Evolutionary conservation across 1,140 invertebrate genomes (phyloP), one percentile per base, ranked within the genome.

Genomic region (Asobara japonica): DNA sequence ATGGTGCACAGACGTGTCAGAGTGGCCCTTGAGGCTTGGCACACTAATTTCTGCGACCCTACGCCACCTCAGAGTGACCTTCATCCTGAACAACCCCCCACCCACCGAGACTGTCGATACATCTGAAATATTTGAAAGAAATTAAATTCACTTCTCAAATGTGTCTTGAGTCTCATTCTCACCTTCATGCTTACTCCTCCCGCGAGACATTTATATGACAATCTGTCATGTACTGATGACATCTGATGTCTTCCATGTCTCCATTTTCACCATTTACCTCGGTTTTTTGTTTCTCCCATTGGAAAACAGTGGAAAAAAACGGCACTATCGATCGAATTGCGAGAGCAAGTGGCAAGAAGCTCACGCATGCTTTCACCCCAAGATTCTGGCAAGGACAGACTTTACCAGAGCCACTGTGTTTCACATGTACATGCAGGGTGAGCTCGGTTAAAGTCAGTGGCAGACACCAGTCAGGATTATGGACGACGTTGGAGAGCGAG

Each of bases 401-500:
- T 62, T 38, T 65, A 64, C 62, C 20, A 6, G 11, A 25, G 20
- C 22, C 18, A 25, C 13, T 56, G 20, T 56, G 18, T 22, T 56
- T 25, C 22, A 25, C 51, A 56, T 56, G 51, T 56, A 56, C 51
- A 56, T 36, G 51, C 20, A 18, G 18, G 51, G 60, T 13, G 51
- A 18, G 33, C 31, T 48, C 72, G 60, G 72, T 73, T 69, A 74
- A 69, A 74, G 72, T 74, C 72, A 71, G 60, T 18, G 38, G 20
- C 69, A 71, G 69, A 33, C 25, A 71, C 69, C 25, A 48, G 62
- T 71, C 68, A 68, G 76, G 79, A 82, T 82, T 82, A 82, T 81
- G 79, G 77, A 82, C 80, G 80, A 82, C 73, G 73, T 65, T 71
- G 69, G 75, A 67, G 78, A 79, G 76, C 18, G 3, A 25, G 56